Percentiles rank a stretch among this genome's conserved stretches.
Evolutionary conservation across 30 jellyfish, hydroid and myxozoan species (phyloP).

Genomic region (Hydractinia symbiolongicarpus): DNA sequence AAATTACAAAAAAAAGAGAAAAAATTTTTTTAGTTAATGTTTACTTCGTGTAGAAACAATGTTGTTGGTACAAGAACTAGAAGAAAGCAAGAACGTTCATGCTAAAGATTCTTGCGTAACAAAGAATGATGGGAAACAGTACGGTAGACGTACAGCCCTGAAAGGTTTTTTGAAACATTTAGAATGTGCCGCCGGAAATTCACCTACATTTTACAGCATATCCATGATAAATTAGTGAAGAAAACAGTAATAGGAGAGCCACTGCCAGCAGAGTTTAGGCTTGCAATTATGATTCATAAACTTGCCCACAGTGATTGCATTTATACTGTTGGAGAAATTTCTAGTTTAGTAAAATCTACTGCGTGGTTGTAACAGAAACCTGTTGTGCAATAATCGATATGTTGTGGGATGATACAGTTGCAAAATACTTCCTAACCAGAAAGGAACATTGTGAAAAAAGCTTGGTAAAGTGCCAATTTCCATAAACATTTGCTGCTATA

Average conservation of each 20-base stretch:
- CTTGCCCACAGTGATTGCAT: constrained; percentile 52
- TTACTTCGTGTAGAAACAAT: no score
- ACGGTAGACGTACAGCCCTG: constrained; percentile 38
- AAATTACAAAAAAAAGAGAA: no score
- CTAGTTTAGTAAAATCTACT: constrained; percentile 51
- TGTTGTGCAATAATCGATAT: background rate
- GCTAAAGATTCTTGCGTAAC: no score
- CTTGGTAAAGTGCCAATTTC: constrained; percentile 53
- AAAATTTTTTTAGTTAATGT: no score
- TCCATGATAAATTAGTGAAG: constrained; percentile 45
- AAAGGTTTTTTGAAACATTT: constrained; percentile 39
- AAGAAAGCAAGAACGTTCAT: no score
- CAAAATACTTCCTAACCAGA: constrained; percentile 27
- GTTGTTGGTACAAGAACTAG: no score
- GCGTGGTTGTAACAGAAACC: background rate
- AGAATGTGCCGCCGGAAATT: constrained; percentile 36
- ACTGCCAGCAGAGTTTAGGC: constrained; percentile 55
- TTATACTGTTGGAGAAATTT: constrained; percentile 45
- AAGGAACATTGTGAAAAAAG: constrained; percentile 26
- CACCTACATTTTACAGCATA: constrained; percentile 39
- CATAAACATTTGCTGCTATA: constrained; percentile 45
- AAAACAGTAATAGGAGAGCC: constrained; percentile 45
- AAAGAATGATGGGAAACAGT: constrained; percentile 45
- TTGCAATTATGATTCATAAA: constrained; percentile 42
- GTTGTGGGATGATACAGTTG: background rate